These are phyloP conservation scores for Acanthurus tractus DNA, from an alignment of 2,797 vertebrate species.

Conservation along the genomic window DNA sequence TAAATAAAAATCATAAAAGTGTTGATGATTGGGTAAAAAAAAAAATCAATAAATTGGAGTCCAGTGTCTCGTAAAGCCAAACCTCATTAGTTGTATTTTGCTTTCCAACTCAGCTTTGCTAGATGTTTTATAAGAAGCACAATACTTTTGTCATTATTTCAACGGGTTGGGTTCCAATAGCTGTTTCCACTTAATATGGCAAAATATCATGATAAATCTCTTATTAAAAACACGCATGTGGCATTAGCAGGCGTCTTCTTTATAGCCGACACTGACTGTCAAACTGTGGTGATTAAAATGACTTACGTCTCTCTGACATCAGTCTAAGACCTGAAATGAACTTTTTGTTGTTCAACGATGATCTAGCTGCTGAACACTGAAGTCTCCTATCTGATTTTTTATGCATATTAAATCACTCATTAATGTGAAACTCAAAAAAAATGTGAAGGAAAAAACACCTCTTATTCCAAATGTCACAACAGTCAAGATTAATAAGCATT, in stretches of 20 bases:
- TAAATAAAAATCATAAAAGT: too few species aligned
- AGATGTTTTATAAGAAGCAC: neutral
- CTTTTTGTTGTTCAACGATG: neutral
- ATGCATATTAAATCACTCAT: neutral
- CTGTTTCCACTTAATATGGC: too few species aligned
- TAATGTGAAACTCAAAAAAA: too few species aligned
- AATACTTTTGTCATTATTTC: neutral
- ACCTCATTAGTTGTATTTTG: slow-evolving; percentile 2
- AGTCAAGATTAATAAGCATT: too few species aligned
- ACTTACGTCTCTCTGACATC: too few species aligned
- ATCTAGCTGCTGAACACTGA: neutral
- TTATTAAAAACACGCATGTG: neutral
- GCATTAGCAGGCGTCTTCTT: neutral
- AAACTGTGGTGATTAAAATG: too few species aligned
- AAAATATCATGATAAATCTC: neutral
- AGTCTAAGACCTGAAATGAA: too few species aligned
- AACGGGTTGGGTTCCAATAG: neutral
- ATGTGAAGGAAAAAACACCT: too few species aligned
- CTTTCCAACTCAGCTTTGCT: neutral
- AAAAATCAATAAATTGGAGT: neutral
- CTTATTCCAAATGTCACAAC: too few species aligned
- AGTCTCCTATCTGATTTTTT: neutral
- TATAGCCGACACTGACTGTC: neutral
- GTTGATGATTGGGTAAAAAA: neutral
- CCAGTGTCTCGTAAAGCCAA: neutral